Conservation (phyloP, 2,888 invertebrate genomes). For the Lacanobia wlatinum region DNA sequence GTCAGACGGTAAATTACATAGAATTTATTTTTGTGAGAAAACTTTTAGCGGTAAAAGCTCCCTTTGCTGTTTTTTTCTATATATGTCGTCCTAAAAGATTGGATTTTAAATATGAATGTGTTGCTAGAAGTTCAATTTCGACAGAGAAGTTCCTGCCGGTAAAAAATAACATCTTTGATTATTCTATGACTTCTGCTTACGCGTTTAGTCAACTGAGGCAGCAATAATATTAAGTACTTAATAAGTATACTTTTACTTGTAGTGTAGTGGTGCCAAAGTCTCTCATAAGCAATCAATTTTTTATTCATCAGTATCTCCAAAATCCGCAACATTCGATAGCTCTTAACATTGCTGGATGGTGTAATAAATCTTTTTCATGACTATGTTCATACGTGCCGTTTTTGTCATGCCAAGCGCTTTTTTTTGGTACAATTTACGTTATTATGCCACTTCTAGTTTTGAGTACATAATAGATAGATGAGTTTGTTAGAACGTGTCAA, state of each 20-base stretch:
- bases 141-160: background rate
- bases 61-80: conserved; percentile 9
- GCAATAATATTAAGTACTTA: background rate
- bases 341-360: conserved; percentile 34
- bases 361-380: conserved; percentile 39
- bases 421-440: conserved; percentile 31
- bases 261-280: background rate
- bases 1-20: conserved; percentile 51
- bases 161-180: background rate
- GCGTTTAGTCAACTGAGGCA: background rate
- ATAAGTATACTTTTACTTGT: background rate
- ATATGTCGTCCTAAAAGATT: background rate
- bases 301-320: conserved; percentile 12
- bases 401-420: conserved; percentile 20
- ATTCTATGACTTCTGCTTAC: no score
- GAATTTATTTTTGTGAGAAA: conserved; percentile 56
- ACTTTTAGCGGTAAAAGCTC: conserved; percentile 27
- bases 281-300: background rate
- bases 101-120: background rate
- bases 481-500: conserved; percentile 6
- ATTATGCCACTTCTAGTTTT: conserved; percentile 12
- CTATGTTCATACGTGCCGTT: conserved; percentile 21
- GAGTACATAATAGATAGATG: background rate
- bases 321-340: conserved; percentile 39
- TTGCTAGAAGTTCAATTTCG: background rate